Evolutionary conservation across 2,113 vertebrate species (phyloP).

Genomic region (Telmatochromis sp.): DNA sequence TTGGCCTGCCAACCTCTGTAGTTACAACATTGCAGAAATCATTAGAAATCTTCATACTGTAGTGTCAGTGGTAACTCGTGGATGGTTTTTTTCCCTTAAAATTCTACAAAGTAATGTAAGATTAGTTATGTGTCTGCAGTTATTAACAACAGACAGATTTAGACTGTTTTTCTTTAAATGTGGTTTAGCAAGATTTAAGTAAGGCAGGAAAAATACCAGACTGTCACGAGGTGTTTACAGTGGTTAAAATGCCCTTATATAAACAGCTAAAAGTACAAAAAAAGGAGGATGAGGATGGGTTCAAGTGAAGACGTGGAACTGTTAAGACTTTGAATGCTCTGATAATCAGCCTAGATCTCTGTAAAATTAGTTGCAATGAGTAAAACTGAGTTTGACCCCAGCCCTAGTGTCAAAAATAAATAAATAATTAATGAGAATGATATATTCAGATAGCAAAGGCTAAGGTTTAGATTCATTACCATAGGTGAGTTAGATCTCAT

Average conservation of each 20-base stretch:
- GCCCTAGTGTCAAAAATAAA: background rate
- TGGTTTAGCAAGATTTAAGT: background rate
- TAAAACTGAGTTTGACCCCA: background rate
- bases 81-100: accelerated
- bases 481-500: background rate
- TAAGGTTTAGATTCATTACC: background rate
- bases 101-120: background rate
- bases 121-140: background rate
- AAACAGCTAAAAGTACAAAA: background rate
- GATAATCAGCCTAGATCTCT: background rate
- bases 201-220: background rate
- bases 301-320: background rate
- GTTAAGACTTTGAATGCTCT: background rate
- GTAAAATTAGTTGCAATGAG: background rate
- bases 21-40: background rate
- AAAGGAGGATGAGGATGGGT: accelerated
- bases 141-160: background rate
- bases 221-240: background rate
- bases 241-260: background rate
- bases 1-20: background rate
- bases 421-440: background rate
- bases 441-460: background rate
- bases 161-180: background rate
- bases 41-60: background rate
- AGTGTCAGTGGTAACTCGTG: background rate